Conservation (phyloP, 2,888 invertebrate genomes). For the Drosophila neonasuta region DNA sequence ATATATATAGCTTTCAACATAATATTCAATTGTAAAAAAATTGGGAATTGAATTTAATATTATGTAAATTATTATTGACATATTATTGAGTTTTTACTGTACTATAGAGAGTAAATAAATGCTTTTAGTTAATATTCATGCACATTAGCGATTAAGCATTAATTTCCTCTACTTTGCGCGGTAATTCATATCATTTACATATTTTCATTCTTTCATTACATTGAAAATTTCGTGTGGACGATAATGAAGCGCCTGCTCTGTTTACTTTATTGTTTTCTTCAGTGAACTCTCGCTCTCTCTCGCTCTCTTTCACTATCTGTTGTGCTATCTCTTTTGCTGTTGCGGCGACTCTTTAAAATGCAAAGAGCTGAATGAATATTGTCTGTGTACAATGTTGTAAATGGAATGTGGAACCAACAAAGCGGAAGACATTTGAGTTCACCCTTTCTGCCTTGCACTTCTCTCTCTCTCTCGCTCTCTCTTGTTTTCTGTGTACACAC, state of each 20-base stretch:
- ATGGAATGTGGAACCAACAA: slow-evolving; percentile 30
- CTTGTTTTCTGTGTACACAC: background rate
- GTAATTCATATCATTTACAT: slow-evolving; percentile 33
- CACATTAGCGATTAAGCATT: slow-evolving; percentile 4
- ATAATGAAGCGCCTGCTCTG: slow-evolving; percentile 28
- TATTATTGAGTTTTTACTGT: background rate
- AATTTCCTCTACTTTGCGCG: slow-evolving; percentile 11
- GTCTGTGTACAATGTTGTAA: slow-evolving; percentile 28
- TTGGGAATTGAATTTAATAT: no score
- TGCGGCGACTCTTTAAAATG: slow-evolving; percentile 24
- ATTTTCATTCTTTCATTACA: slow-evolving; percentile 22
- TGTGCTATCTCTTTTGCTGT: slow-evolving; percentile 1
- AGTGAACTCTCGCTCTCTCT: slow-evolving; percentile 23
- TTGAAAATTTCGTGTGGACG: slow-evolving; percentile 5
- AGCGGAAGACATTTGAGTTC: slow-evolving; percentile 45
- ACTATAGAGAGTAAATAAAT: background rate
- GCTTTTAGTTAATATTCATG: background rate
- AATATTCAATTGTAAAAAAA: no score
- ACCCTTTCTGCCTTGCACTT: background rate
- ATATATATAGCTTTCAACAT: no score
- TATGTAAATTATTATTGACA: no score
- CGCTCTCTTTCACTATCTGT: background rate
- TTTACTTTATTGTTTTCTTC: slow-evolving; percentile 29
- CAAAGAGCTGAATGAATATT: slow-evolving; percentile 44
- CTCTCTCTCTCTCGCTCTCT: background rate